Percentiles rank a stretch among this genome's conserved stretches.
Conservation (phyloP, 2,113 vertebrate genomes). For the Ardeotis arabs region DNA sequence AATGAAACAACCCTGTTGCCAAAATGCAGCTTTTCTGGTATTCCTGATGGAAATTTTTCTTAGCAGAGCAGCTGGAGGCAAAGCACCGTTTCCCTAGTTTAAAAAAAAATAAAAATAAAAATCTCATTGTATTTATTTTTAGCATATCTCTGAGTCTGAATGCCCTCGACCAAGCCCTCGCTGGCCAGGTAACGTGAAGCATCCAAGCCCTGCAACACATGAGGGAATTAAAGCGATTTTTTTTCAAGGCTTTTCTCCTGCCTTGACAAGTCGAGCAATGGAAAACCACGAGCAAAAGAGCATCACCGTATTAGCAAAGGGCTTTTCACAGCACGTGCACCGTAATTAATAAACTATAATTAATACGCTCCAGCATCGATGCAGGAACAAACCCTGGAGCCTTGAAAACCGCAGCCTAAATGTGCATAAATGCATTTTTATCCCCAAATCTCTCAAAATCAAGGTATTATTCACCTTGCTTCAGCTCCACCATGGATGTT, state of each 20-base stretch:
- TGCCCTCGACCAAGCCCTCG: background rate
- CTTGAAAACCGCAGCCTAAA: background rate
- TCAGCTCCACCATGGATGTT: background rate
- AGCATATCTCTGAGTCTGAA: background rate
- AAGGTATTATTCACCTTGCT: background rate
- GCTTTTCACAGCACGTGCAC: accelerated
- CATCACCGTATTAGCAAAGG: background rate
- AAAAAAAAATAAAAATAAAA: background rate
- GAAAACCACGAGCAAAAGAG: background rate
- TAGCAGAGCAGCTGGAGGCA: background rate
- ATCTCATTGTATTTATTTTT: background rate
- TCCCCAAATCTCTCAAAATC: background rate
- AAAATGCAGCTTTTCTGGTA: background rate
- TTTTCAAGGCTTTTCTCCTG: constrained; percentile 37
- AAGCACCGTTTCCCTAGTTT: background rate
- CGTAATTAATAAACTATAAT: background rate
- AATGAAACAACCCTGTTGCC: background rate
- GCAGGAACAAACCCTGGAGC: background rate
- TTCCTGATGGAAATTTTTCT: background rate
- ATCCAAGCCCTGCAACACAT: background rate
- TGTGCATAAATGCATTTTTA: background rate
- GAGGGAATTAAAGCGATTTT: constrained; percentile 12
- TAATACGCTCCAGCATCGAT: accelerated
- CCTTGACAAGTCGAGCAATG: background rate
- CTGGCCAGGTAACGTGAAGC: background rate